Percentiles rank a stretch among this genome's conserved stretches.
Evolutionary conservation across 1,140 invertebrate genomes (phyloP).

Genomic region (Euborellia annulipes): DNA sequence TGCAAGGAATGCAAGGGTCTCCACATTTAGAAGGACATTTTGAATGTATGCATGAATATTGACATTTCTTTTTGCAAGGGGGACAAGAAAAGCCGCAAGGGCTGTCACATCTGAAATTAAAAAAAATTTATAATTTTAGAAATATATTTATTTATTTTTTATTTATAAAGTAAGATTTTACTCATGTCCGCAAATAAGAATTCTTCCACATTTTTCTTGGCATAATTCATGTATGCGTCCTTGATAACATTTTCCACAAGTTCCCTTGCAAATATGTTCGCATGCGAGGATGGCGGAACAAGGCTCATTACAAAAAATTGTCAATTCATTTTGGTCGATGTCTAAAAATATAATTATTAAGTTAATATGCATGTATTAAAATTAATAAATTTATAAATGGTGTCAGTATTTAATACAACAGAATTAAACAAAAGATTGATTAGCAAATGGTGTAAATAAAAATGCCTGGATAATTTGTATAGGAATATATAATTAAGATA

Average conservation of each 20-base stretch:
- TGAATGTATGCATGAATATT: slow-evolving; percentile 38
- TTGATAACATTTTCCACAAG: slow-evolving; percentile 38
- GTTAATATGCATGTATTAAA: too few relatives aligned
- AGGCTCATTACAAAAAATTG: slow-evolving; percentile 27
- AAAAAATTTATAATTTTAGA: slow-evolving; percentile 10
- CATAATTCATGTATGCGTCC: slow-evolving; percentile 45
- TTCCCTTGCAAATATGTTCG: slow-evolving; percentile 38
- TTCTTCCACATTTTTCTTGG: slow-evolving; percentile 35
- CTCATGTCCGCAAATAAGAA: slow-evolving; percentile 46
- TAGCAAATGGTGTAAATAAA: too few relatives aligned
- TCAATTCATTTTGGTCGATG: slow-evolving; percentile 12
- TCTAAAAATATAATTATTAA: too few relatives aligned
- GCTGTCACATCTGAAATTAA: slow-evolving; percentile 37
- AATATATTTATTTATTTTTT: too few relatives aligned
- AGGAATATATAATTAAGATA: too few relatives aligned
- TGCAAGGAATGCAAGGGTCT: slow-evolving; percentile 37
- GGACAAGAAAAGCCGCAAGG: slow-evolving; percentile 41
- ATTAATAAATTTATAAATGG: too few relatives aligned
- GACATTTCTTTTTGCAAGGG: slow-evolving; percentile 39
- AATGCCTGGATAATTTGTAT: too few relatives aligned
- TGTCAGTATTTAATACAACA: too few relatives aligned
- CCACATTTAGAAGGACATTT: slow-evolving; percentile 39
- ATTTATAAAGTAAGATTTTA: slow-evolving; percentile 10
- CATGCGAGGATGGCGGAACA: slow-evolving; percentile 34
- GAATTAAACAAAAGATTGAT: too few relatives aligned